Evolutionary conservation across 2,113 vertebrate species (phyloP), one percentile per base, ranked within the genome.

Genomic region (Lasiurus borealis): DNA sequence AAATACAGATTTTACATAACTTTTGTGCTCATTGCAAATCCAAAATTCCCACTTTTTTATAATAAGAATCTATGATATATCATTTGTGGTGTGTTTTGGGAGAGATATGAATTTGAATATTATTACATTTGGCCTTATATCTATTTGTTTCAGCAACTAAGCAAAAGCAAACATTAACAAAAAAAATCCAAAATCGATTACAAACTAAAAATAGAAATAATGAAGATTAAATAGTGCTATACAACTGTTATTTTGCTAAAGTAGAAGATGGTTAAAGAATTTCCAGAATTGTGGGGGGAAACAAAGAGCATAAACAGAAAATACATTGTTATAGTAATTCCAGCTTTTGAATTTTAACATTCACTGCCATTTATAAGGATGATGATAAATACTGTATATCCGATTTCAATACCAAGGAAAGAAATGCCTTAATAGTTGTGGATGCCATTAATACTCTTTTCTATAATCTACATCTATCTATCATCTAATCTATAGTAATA

Each of bases 121-220:
- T 57, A 46, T 73, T 86, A 62, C 27, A 31, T 52, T 48, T 82
- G 12, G 15, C 8, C n/a, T 90, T 72, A 71, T 50, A 21, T 3
- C 23, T 62, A 59, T 68, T 34, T 13, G 7, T 25, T 34, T 88
- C 40, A 84, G 59, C 21, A 92, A 85, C 68, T 95, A 88, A 77
- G 75, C 29, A 52, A 77, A 77, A 84, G 4, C 29, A 81, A 85
- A 54, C 14, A 85, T 81, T 81, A 87, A 54, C 57, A 91, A 95
- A 94, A 93, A 90, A 88, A 88, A 92, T 66, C 2, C 10, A 14
- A 80, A 92, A 85, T 23, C 81, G 50, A 66, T 81, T 76, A 25
- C 5, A 69, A 73, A 84, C 21, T 25, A 15, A 95, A 95, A 77
- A 85, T 34, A 64, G n/a, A 88, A 85, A 77, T 18, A 25, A 72